These are phyloP conservation scores for Paraplagusia blochii DNA, from an alignment of 2,113 vertebrate genomes.

Conservation along the genomic window DNA sequence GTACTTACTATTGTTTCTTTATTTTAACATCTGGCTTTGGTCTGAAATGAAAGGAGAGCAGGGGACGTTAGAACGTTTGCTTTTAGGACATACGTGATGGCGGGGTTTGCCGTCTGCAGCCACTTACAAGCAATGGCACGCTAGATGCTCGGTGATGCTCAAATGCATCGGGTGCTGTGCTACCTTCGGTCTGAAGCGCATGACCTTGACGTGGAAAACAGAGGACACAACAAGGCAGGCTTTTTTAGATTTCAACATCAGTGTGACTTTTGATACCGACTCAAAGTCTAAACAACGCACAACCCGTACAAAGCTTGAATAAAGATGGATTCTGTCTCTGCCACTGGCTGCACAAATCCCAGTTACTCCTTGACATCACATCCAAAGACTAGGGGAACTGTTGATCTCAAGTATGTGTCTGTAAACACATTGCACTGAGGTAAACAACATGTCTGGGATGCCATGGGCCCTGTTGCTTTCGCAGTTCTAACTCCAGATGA, in stretches of 20 bases:
- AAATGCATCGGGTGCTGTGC: constrained; percentile 45
- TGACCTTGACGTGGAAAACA: constrained; percentile 55
- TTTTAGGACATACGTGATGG: background rate
- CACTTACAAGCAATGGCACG: constrained; percentile 71
- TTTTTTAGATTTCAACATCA: constrained; percentile 7
- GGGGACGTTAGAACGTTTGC: background rate
- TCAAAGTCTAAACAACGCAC: constrained; percentile 5
- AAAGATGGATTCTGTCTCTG: background rate
- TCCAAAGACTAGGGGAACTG: constrained; percentile 3
- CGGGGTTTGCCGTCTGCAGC: background rate
- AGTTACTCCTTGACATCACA: background rate
- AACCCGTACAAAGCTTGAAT: background rate
- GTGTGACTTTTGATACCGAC: background rate
- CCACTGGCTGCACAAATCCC: background rate
- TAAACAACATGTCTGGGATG: constrained; percentile 44
- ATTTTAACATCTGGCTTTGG: constrained; percentile 85
- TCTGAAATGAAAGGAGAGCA: constrained; percentile 69
- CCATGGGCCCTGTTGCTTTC: constrained; percentile 10
- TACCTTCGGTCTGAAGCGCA: constrained; percentile 47
- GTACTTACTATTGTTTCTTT: constrained; percentile 89
- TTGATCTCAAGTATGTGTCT: constrained; percentile 17
- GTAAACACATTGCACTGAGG: constrained; percentile 31
- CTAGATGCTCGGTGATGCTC: constrained; percentile 69
- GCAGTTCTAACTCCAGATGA: constrained; percentile 4
- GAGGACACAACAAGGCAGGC: constrained; percentile 24